Evolutionary conservation across 2,797 vertebrate species (phyloP), one percentile per base, ranked within the genome.

Genomic region (Simalia tracyae): DNA sequence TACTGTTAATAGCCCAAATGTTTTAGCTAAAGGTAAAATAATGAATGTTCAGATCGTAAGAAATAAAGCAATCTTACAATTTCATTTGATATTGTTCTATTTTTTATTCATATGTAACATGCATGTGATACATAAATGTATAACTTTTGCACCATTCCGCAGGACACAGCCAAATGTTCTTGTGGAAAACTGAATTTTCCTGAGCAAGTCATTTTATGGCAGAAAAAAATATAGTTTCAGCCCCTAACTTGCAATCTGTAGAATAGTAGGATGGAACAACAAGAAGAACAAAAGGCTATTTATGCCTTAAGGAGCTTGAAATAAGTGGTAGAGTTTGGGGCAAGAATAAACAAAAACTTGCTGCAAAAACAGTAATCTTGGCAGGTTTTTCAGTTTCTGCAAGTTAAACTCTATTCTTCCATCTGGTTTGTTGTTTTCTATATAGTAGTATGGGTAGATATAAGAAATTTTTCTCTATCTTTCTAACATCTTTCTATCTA

Each of bases 261-360:
- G 22, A 81, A 81, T 46, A 46, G 36, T 19, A 42, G 1, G 8
- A 22, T 9, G 42, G 31, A 14, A 14, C 28, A 66, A 36, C 46
- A 89, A 61, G 26, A 9, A 26, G 19, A 56, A 76, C 28, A 76
- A 61, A 89, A 24, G 36, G 10, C 3, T 42, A 3, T 57, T 28
- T 9, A 3, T 76, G 22, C 66, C 54, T 60, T 76, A 57, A 76
- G 54, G 64, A 94, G 50, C 56, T 76, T 60, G 17, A 92, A 91
- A 93, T 94, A 28, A 61, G 50, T n/a, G 14, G 36, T 2, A 63
- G 17, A 61, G 89, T 60, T 64, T 92, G 91, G 85, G 92, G 61
- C 94, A 50, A 91, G 59, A 89, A 93, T n/a, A 22, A 61, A 66
- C 22, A 88, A 84, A n/a, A 90, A 91, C 31, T 28, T 19, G 4